phyloP scores from a whole-genome alignment of 2,113 vertebrate species.

The Gracilinanus agilis region DNA sequence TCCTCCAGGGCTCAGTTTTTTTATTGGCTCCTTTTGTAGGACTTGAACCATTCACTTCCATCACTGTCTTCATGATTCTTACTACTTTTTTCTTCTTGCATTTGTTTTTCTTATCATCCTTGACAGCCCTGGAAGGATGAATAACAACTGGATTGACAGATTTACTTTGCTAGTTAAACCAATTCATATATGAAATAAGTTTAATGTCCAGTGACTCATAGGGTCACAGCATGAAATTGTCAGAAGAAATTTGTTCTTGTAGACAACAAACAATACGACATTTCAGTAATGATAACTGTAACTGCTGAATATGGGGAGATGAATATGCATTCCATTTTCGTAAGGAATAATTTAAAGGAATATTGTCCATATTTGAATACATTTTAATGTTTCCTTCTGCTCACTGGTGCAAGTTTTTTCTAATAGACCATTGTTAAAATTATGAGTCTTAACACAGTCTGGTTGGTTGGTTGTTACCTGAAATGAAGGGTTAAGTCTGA shows the following conservation, averaged over 20 bases:
- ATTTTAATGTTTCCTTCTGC: constrained; percentile 19
- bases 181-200: constrained; percentile 66
- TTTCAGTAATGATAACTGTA: constrained; percentile 20
- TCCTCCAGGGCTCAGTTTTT: constrained; percentile 24
- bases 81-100: neutral
- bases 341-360: neutral
- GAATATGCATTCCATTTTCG: neutral
- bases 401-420: constrained; percentile 5
- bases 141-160: constrained; percentile 44
- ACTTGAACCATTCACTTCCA: neutral
- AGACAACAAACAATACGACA: constrained; percentile 10
- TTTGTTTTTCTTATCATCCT: constrained; percentile 43
- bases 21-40: constrained; percentile 33
- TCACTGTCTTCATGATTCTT: neutral
- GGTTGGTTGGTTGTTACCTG: neutral
- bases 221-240: constrained; percentile 23
- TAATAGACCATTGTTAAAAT: neutral
- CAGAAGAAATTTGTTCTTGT: constrained; percentile 49
- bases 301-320: neutral
- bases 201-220: constrained; percentile 50
- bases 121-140: constrained; percentile 30
- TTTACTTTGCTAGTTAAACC: constrained; percentile 63
- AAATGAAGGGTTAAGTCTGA: neutral
- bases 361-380: neutral
- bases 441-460: neutral